Conservation (phyloP, 2,797 vertebrate species). For the Anisognathus igniventris region DNA sequence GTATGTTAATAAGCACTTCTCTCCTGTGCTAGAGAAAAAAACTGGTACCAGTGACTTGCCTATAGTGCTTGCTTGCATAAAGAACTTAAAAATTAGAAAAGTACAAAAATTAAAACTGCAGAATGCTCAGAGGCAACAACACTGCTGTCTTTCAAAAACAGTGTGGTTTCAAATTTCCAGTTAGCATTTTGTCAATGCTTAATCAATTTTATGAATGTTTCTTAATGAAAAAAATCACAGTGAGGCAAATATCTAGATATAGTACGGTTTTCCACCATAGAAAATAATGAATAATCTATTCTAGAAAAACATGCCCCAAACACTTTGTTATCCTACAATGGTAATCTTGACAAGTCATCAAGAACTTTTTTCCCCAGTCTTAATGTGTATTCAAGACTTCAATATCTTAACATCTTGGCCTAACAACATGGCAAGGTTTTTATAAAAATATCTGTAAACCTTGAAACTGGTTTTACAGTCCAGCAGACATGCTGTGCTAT, state of each 20-base stretch:
- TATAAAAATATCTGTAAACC: not conserved
- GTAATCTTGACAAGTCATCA: not conserved
- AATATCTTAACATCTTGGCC: not conserved
- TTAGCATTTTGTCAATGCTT: not conserved
- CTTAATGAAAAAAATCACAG: not conserved
- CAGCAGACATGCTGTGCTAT: not conserved
- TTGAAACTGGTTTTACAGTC: not conserved
- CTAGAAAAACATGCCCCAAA: not conserved
- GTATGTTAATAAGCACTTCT: not conserved
- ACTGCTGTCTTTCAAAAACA: not conserved
- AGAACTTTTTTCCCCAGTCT: not conserved
- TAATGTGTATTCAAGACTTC: not conserved
- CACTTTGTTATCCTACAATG: not conserved
- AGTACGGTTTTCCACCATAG: not conserved
- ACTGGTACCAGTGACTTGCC: not conserved
- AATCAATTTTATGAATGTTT: not conserved
- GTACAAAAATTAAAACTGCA: not conserved
- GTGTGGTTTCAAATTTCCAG: not conserved
- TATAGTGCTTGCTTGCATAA: not conserved
- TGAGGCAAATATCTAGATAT: not conserved
- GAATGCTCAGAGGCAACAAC: not conserved
- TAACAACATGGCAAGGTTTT: not conserved
- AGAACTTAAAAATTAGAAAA: not conserved
- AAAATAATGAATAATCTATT: not conserved
- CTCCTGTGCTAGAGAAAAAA: not conserved